Evolutionary conservation across 2,888 invertebrate species (phyloP), one percentile per base, ranked within the genome.

Genomic region (Tipula lateralis): DNA sequence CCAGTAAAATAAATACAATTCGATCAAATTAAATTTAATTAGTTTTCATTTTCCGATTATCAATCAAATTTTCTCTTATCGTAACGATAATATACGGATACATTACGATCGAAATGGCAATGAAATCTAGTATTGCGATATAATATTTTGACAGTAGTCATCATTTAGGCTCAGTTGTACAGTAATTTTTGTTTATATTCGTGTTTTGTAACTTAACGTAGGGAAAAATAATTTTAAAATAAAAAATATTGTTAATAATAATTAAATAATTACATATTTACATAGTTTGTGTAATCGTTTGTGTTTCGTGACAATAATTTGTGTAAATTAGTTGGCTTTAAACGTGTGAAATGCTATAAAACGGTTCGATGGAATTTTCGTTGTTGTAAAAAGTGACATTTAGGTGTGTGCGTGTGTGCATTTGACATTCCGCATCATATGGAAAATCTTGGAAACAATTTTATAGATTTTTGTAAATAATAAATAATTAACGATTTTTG

Each of bases 281-380:
- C 66, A 24, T 66, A 66, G 24, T 24, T 44, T 44, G 16, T 24
- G 7, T 24, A 19, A 66, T 66, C 66, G 66, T 66, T 66, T 66
- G 66, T 66, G 66, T 66, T 66, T 66, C 66, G 66, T 66, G 66
- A 66, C 66, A 66, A 66, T 66, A 66, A 66, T 66, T 66, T 66
- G 66, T 66, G 66, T 66, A 24, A 44, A 24, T 66, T 66, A 24
- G 24, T 66, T 66, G 1, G 3, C 24, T 66, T 66, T 24, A 24
- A 66, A 66, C 66, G 66, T 3, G 66, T 50, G n/a, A 16, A 16
- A 24, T 66, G 24, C 66, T 19, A 9, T 9, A 9, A 66, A 44
- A 44, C 16, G 16, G n/a, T 24, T 19, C 9, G 24, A 66, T 24
- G 12, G 66, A 19, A 66, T 24, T 66, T 66, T 66, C 7, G 2